phyloP scores from a whole-genome alignment of 2,888 invertebrate species.

The Prosopocoilus inquinatus region DNA sequence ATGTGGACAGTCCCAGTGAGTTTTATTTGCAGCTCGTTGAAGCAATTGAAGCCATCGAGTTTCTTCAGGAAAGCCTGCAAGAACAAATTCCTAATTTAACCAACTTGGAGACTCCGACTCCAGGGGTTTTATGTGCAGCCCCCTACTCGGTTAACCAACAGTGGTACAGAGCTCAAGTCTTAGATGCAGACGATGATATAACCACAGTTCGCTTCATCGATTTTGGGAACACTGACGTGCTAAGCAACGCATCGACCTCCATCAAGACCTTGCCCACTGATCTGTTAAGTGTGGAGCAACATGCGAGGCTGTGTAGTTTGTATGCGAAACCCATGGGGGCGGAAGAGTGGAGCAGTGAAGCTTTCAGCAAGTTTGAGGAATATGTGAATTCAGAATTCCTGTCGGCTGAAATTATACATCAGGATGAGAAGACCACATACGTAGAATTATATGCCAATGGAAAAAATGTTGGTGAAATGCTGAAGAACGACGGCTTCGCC shows the following conservation, averaged over 20 bases:
- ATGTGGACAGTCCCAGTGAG: conserved; percentile 72
- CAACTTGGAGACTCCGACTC: conserved; percentile 57
- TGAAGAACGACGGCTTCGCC: conserved; percentile 61
- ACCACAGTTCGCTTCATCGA: conserved; percentile 77
- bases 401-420: conserved; percentile 31
- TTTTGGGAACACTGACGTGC: conserved; percentile 75
- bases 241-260: conserved; percentile 60
- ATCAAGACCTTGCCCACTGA: conserved; percentile 63
- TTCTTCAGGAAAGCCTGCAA: conserved; percentile 66
- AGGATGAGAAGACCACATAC: conserved; percentile 63
- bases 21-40: conserved; percentile 71
- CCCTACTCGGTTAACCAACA: conserved; percentile 78
- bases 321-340: conserved; percentile 64
- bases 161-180: conserved; percentile 91
- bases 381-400: conserved; percentile 30
- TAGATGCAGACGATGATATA: conserved; percentile 74
- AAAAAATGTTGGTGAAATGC: conserved; percentile 59
- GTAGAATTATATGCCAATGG: conserved; percentile 65
- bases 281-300: conserved; percentile 56
- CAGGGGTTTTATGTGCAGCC: conserved; percentile 69
- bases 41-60: conserved; percentile 56
- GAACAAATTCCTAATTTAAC: conserved; percentile 52
- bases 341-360: conserved; percentile 62
- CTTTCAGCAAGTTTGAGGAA: conserved; percentile 56
- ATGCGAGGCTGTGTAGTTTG: conserved; percentile 64